phyloP scores from a whole-genome alignment of 2,888 invertebrate species.

The Dynastes tityus region DNA sequence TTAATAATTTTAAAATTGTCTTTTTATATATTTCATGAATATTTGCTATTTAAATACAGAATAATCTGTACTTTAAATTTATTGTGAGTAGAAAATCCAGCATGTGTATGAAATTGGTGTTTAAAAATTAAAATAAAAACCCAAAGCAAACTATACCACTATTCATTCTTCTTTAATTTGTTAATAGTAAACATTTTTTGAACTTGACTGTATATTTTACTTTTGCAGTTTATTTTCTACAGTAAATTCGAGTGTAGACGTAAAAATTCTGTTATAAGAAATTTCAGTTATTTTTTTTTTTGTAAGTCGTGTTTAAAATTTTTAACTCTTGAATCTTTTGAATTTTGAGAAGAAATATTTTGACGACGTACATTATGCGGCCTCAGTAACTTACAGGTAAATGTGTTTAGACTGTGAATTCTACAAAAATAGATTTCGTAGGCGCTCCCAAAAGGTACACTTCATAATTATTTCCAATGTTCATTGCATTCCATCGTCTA shows the following conservation, averaged over 20 bases:
- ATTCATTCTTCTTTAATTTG: background rate
- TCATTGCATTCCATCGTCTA: constrained; percentile 50
- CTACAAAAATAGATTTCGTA: constrained; percentile 57
- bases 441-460: constrained; percentile 52
- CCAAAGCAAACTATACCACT: background rate
- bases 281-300: background rate
- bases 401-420: constrained; percentile 55
- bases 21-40: too few relatives aligned
- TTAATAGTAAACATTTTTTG: background rate
- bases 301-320: background rate
- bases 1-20: too few relatives aligned
- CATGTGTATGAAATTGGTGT: background rate
- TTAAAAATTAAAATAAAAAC: background rate
- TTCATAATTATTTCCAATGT: constrained; percentile 54
- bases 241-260: background rate
- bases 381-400: constrained; percentile 51
- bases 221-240: background rate
- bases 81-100: background rate
- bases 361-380: background rate
- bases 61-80: background rate
- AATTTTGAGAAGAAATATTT: constrained; percentile 16
- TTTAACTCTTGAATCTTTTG: background rate
- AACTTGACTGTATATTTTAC: background rate
- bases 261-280: background rate
- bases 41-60: background rate